Evolutionary conservation across 35 echinoderm and acorn worm genomes (phyloP), one percentile per base, ranked within the genome.

Genomic region (Holothuria glaberrima): DNA sequence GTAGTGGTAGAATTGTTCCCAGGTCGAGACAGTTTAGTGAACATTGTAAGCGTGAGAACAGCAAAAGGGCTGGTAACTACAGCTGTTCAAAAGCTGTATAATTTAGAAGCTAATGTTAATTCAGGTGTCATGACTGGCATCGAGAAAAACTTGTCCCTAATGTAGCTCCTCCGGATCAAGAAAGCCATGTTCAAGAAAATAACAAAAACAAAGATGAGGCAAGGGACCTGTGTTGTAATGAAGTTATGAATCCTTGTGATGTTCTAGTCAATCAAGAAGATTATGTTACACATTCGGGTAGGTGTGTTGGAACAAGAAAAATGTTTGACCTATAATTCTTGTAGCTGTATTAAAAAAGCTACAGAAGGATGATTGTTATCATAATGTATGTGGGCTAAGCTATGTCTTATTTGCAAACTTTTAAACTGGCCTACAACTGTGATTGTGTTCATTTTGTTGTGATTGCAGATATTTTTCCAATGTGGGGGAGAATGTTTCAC

Each of bases 401-500:
- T 33, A 10, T 67, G 21, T 9, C 10, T 69, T 10, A 29, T 69
- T 69, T 38, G 31, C 19, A 20, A 36, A 46, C 2, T 48, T 75
- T 78, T 45, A 20, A 48, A 25, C 45, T 78, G 19, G 12, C 32
- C 45, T 0, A 25, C 2, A 18, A 12, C 74, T 44, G 32, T 38
- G 74, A 36, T 41, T 69, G 14, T 29, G 24, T 13, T 29, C 21
- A 24, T 50, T 54, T 82, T 20, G 16, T 58, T 6, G 46, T 57
- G 45, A 54, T 82, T 82, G 78, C 0, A 54, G 38, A 82, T 57
- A n/a, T 57, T 10, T 82, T 21, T 82, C 38, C 78, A 82, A 82
- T 82, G 78, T 52, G 45, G 78, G 78, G 78, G 78, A 54, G 48
- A 59, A 82, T 82, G 78, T 82, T 82, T 10, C 56, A 46, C 46